These are phyloP conservation scores for Trinorchestia longiramus DNA, from an alignment of 1,140 invertebrate genomes.

Conservation along the genomic window DNA sequence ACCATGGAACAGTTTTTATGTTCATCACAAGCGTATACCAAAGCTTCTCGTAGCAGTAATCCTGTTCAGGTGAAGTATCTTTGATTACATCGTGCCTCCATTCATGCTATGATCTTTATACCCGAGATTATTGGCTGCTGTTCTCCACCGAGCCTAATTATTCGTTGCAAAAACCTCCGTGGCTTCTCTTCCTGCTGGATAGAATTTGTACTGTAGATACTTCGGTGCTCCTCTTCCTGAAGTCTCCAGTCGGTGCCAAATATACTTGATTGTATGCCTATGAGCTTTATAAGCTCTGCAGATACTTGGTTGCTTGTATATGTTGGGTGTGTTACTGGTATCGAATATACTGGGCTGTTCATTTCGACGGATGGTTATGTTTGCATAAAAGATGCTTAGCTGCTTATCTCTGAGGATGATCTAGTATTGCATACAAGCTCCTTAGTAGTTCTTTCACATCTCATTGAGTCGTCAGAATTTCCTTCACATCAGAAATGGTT, in stretches of 20 bases:
- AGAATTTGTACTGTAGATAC: not conserved
- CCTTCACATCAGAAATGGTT: too few relatives aligned
- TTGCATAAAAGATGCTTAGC: too few relatives aligned
- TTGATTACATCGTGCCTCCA: not conserved
- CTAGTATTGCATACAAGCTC: too few relatives aligned
- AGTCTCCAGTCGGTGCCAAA: not conserved
- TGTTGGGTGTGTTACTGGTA: too few relatives aligned
- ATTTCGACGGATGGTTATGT: too few relatives aligned
- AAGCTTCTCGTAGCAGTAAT: not conserved
- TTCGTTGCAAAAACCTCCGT: not conserved
- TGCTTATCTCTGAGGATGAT: too few relatives aligned
- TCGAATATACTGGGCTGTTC: too few relatives aligned
- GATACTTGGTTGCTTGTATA: too few relatives aligned
- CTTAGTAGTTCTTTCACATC: too few relatives aligned
- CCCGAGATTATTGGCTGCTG: not conserved
- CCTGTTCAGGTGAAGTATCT: not conserved
- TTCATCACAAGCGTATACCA: not conserved
- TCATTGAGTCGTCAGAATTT: too few relatives aligned
- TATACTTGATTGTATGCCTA: not conserved
- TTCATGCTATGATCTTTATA: not conserved
- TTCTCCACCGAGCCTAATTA: not conserved
- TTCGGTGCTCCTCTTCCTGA: not conserved
- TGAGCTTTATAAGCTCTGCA: too few relatives aligned
- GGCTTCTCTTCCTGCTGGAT: not conserved
- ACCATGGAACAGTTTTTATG: not conserved